Evolutionary conservation across 2,797 vertebrate genomes (phyloP).

Genomic region (Trichosurus vulpecula): DNA sequence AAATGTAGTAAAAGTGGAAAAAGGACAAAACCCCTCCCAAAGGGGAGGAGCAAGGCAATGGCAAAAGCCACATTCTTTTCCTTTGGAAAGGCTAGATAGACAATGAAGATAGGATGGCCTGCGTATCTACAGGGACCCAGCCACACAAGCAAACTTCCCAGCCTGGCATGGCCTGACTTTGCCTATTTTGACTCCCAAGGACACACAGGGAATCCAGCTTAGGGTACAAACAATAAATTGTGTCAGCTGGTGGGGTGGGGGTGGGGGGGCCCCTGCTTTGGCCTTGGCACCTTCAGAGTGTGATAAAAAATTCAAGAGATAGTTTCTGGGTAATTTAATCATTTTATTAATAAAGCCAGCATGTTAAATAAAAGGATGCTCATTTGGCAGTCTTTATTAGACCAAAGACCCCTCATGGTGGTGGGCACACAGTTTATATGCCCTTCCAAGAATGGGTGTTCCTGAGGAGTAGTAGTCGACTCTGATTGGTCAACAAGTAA

Average conservation of each 20-base stretch:
- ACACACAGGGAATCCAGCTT: background rate
- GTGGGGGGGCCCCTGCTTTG: background rate
- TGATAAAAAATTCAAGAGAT: background rate
- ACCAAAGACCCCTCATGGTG: background rate
- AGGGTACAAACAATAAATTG: background rate
- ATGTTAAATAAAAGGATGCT: background rate
- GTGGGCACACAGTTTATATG: background rate
- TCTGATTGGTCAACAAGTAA: background rate
- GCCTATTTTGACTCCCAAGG: background rate
- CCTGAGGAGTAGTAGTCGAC: too few relatives aligned
- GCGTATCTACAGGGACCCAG: background rate
- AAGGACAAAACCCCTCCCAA: background rate
- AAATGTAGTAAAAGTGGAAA: background rate
- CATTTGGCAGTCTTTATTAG: background rate
- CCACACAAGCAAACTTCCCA: too few relatives aligned
- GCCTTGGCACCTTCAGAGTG: background rate
- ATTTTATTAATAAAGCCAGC: background rate
- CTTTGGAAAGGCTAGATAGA: background rate
- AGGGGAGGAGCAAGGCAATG: background rate
- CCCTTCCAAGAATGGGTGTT: background rate
- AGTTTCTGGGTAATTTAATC: background rate
- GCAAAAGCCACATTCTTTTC: background rate
- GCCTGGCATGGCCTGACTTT: background rate
- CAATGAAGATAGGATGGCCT: background rate
- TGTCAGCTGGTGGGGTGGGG: background rate